These are phyloP conservation scores for Verasper variegatus DNA, from an alignment of 2,113 vertebrate genomes.

Conservation along the genomic window DNA sequence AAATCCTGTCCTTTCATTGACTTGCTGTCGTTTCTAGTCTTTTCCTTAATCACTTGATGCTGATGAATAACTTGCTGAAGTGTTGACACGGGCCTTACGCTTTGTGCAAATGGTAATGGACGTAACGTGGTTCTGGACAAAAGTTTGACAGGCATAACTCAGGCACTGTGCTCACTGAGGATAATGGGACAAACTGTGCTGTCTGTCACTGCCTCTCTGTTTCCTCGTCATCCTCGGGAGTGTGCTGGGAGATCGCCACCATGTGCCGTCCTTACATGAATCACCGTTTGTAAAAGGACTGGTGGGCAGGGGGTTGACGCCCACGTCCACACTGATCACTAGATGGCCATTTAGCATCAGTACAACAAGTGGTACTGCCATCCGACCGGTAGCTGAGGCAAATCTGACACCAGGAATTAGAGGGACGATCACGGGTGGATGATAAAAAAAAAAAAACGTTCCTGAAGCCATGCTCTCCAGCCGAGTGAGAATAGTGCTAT, in stretches of 20 bases:
- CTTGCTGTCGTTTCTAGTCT: conserved; percentile 21
- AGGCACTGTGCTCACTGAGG: neutral
- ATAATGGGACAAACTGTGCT: conserved; percentile 21
- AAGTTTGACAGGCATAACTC: neutral
- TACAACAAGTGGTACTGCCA: neutral
- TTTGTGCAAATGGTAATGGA: neutral
- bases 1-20: conserved; percentile 20
- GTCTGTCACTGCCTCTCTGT: conserved; percentile 6
- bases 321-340: neutral
- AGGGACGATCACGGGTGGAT: neutral
- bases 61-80: conserved; percentile 7
- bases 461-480: conserved; percentile 10
- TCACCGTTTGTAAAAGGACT: conserved; percentile 31
- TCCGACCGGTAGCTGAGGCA: no score
- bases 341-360: conserved; percentile 12
- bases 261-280: conserved; percentile 24
- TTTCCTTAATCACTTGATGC: conserved; percentile 24
- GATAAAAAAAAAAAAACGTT: conserved; percentile 20
- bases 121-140: neutral
- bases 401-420: no score
- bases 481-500: conserved; percentile 37
- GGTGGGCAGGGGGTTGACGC: conserved; percentile 25
- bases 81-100: conserved; percentile 11
- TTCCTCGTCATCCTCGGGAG: conserved; percentile 17
- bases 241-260: conserved; percentile 19